Base-by-base conservation (phyloP, 64 coral and sea anemone species). In the Dendronephthya gigantea region DNA sequence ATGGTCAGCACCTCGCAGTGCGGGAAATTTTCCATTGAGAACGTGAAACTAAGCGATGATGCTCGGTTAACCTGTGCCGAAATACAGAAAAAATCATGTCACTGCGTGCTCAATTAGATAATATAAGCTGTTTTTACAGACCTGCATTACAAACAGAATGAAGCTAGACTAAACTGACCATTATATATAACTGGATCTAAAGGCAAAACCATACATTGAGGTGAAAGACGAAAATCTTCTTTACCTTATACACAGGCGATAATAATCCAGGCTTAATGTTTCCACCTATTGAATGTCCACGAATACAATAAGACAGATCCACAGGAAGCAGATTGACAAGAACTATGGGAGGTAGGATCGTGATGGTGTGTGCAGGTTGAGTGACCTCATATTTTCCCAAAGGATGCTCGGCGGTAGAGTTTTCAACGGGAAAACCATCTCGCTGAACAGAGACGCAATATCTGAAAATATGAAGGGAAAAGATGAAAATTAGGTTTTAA, bases 371-470 rank as follows among this genome's bases (percentile, higher is more conserved):
- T 30, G 92, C 90, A 25, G 95, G 95, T 29, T 93, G 95, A 14
- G 87, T 56, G 33, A 88, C 75, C 9, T 91, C 23, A 49, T 91
- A 89, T 2, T 91, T 82, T 7, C 51, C 84, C 40, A 82, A 90
- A 25, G 88, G 74, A 7, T 90, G 87, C 31, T 85, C 58, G 6
- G 68, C 19, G 23, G n/a, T n/a, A n/a, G 38, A 40, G 34, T 52
- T 50, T 39, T 98, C 95, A 56, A 93, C 90, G 2, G 95, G 92
- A 81, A 91, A 98, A 1, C 95, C 95, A 40, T 98, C 95, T 25
- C 95, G 79, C 83, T 89, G 86, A 23, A 91, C 89, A 4, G 92
- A 84, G 29, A 91, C 92, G 85, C 95, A 98, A 48, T 93, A 98
- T 82, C 95, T 98, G 41, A 59, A 45, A 29, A 82, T 22, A 50